Percentiles rank a stretch among this genome's conserved stretches.
These are phyloP conservation scores for Athripsodes cinereus DNA, from an alignment of 2,888 invertebrate species.

Conservation along the genomic window DNA sequence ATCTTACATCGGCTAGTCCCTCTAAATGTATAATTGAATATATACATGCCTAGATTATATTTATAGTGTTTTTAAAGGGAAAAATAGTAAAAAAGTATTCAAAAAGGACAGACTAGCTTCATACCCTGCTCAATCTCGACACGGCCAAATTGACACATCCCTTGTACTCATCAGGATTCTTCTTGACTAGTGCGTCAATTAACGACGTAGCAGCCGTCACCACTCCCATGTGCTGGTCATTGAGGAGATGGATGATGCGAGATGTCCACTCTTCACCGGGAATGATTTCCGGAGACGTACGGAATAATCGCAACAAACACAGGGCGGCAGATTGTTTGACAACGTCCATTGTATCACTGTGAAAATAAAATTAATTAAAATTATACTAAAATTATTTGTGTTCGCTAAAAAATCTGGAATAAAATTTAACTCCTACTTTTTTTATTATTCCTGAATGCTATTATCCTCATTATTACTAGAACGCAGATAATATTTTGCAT, in stretches of 20 bases:
- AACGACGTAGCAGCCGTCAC: conserved; percentile 98
- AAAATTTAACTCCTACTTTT: too few relatives aligned
- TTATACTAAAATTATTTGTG: too few relatives aligned
- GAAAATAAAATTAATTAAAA: neutral
- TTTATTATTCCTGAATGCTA: neutral
- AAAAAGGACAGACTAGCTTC: too few relatives aligned
- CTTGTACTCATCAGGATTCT: conserved; percentile 98
- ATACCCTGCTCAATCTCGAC: conserved; percentile 85
- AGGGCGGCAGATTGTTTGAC: conserved; percentile 99
- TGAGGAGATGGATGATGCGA: conserved; percentile 94
- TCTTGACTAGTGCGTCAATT: conserved; percentile 96
- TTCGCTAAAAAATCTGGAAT: too few relatives aligned
- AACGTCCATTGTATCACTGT: conserved; percentile 95
- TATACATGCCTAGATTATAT: too few relatives aligned
- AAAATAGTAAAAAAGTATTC: too few relatives aligned
- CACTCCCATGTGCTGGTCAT: conserved; percentile 99
- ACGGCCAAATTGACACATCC: conserved; percentile 98
- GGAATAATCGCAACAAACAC: conserved; percentile 87
- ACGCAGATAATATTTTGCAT: neutral
- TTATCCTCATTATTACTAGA: neutral
- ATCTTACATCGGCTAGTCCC: too few relatives aligned
- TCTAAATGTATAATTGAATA: too few relatives aligned
- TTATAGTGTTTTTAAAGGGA: too few relatives aligned
- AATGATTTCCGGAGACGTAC: conserved; percentile 94
- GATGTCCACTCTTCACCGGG: conserved; percentile 99